These are phyloP conservation scores for Brachionus angularis DNA, from an alignment of 1,140 invertebrate genomes.

Conservation along the genomic window DNA sequence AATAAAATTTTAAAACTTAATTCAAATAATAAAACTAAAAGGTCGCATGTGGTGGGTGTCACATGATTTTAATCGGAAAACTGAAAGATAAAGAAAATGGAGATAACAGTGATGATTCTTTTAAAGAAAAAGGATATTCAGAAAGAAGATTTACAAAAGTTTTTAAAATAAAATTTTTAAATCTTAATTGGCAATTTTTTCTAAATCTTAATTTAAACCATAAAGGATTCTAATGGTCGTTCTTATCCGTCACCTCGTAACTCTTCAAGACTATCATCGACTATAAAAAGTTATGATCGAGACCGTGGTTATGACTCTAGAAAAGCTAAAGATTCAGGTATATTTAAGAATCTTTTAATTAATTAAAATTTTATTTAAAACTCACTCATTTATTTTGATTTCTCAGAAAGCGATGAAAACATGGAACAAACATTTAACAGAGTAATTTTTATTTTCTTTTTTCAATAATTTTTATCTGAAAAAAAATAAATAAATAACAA, in stretches of 20 bases:
- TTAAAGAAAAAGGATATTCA: conserved; percentile 15
- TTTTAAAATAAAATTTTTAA: neutral
- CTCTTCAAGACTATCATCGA: neutral
- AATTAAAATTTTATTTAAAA: neutral
- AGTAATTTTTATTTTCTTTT: neutral
- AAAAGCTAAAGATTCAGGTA: conserved; percentile 22
- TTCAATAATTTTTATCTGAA: neutral
- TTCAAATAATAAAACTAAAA: neutral
- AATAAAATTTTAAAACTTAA: neutral
- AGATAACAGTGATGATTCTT: conserved; percentile 19
- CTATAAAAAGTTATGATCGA: neutral
- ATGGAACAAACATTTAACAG: conserved; percentile 27
- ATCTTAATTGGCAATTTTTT: neutral
- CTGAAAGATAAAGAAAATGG: neutral
- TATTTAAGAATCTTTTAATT: neutral
- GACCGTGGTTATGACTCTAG: neutral
- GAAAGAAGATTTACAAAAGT: neutral
- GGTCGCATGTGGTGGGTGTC: conserved; percentile 38
- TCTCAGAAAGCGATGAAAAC: conserved; percentile 17
- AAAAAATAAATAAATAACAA: neutral
- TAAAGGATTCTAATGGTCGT: too few species aligned
- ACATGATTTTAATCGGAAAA: conserved; percentile 39
- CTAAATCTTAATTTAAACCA: too few species aligned
- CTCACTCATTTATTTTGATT: neutral
- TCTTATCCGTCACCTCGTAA: too few species aligned